phyloP scores from a whole-genome alignment of 2,113 vertebrate genomes.

The Kryptolebias marmoratus region DNA sequence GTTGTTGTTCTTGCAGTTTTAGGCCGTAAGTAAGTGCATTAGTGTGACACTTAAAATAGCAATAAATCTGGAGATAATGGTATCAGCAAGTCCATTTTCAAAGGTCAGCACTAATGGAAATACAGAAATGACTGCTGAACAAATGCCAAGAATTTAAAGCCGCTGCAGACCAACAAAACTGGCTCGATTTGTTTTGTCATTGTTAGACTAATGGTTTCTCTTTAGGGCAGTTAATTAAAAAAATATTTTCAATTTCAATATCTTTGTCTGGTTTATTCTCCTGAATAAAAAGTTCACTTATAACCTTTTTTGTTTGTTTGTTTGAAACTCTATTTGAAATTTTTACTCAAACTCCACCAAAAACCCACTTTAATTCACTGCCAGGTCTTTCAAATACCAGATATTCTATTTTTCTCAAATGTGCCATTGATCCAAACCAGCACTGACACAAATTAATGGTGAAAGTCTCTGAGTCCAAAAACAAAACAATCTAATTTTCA shows the following conservation, averaged over 20 bases:
- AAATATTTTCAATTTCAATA: too few species aligned
- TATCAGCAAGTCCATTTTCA: slow-evolving; percentile 16
- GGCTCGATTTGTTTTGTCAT: background rate
- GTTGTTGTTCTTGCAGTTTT: slow-evolving; percentile 9
- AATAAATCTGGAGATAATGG: slow-evolving; percentile 36
- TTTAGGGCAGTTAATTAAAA: background rate
- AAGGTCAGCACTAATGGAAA: slow-evolving; percentile 39
- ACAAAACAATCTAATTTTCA: background rate
- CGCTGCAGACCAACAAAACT: slow-evolving; percentile 8
- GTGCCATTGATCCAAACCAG: too few species aligned
- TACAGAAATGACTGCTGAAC: slow-evolving; percentile 36
- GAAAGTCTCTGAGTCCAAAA: too few species aligned
- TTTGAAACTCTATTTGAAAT: too few species aligned
- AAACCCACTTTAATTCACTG: background rate
- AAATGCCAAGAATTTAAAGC: slow-evolving; percentile 1
- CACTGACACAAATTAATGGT: too few species aligned
- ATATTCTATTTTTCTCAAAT: too few species aligned
- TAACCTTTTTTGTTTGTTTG: too few species aligned
- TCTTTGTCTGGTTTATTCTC: too few species aligned
- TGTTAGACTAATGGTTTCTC: background rate
- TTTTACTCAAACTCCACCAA: background rate
- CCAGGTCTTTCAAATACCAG: too few species aligned
- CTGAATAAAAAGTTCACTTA: too few species aligned
- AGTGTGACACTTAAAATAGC: slow-evolving; percentile 12
- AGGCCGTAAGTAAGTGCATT: slow-evolving; percentile 29